These are phyloP conservation scores for Eupithecia vulgata DNA, from an alignment of 2,888 invertebrate genomes.

Conservation along the genomic window DNA sequence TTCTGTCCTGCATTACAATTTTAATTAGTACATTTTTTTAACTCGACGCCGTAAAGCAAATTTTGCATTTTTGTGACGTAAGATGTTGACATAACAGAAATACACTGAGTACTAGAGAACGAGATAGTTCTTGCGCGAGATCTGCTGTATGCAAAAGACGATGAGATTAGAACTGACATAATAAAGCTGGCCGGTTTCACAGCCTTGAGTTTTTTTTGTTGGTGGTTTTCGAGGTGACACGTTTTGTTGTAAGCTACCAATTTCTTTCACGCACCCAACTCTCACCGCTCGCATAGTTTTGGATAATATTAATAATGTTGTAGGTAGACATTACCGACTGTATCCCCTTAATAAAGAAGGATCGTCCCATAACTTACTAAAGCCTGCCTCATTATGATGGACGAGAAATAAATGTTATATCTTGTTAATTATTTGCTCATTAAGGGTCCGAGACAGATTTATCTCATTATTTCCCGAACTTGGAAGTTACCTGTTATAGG, in stretches of 20 bases:
- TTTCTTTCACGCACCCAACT: not conserved
- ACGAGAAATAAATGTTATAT: conserved; percentile 8
- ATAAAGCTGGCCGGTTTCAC: not conserved
- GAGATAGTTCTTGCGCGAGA: too few species aligned
- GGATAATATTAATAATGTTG: not conserved
- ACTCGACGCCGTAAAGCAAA: too few species aligned
- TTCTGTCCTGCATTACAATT: too few species aligned
- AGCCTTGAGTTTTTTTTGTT: too few species aligned
- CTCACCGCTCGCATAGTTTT: not conserved
- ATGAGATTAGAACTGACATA: too few species aligned
- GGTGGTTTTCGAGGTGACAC: too few species aligned
- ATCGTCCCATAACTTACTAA: not conserved
- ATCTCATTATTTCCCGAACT: not conserved
- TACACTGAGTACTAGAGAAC: too few species aligned
- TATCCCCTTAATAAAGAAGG: conserved; percentile 6
- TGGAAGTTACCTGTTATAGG: not conserved
- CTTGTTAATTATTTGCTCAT: conserved; percentile 6
- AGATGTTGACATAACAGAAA: too few species aligned
- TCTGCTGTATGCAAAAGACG: too few species aligned
- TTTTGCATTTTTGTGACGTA: too few species aligned
- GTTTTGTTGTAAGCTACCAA: too few species aligned
- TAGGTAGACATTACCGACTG: not conserved
- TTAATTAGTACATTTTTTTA: too few species aligned
- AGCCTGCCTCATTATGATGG: conserved; percentile 1
- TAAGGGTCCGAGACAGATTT: not conserved